Evolutionary conservation across 2,888 invertebrate species (phyloP), one percentile per base, ranked within the genome.

Genomic region (Brachynemurus nebulosus): DNA sequence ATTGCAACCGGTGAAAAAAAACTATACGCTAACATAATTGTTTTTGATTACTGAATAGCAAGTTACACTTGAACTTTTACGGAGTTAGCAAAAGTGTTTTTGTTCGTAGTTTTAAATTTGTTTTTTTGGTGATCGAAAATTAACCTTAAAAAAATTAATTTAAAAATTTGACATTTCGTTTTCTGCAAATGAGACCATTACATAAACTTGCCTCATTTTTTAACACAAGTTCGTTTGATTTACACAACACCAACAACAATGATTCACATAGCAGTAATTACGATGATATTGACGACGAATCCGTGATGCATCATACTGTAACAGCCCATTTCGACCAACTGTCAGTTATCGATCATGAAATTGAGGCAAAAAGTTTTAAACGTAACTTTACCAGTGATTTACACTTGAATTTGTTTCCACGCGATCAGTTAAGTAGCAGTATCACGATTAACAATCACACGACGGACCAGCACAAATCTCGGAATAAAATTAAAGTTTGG

Each of bases 131-230:
- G 9, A 9, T 9, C 8, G 9, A 25, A 9, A 8, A 25, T 8
- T 25, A 25, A 8, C 9, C 27, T 25, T 9, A 25, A 9, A 9
- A 25, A 25, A 25, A 8, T 25, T 9, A 25, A 25, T 9, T 25
- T 9, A 25, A 25, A 25, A 25, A 25, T 8, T 25, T 25, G 27
- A 8, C 9, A 8, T 25, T 25, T 25, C 9, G 9, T 25, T 9
- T 25, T 9, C 9, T 9, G 45, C 61, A 53, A 52, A 76, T 78
- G 74, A 74, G 73, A 55, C 74, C 76, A 23, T 59, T 78, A 35
- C 70, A 76, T 52, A 72, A 71, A 58, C 67, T 77, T 42, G 74
- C 75, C 49, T 73, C 76, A 45, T 66, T 77, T 50, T 76, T 78
- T 57, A 72, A 74, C 60, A 56, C 60, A 33, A 65, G 64, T 57